phyloP scores from a whole-genome alignment of 1,140 invertebrate genomes.

The Gryllus bimaculatus region DNA sequence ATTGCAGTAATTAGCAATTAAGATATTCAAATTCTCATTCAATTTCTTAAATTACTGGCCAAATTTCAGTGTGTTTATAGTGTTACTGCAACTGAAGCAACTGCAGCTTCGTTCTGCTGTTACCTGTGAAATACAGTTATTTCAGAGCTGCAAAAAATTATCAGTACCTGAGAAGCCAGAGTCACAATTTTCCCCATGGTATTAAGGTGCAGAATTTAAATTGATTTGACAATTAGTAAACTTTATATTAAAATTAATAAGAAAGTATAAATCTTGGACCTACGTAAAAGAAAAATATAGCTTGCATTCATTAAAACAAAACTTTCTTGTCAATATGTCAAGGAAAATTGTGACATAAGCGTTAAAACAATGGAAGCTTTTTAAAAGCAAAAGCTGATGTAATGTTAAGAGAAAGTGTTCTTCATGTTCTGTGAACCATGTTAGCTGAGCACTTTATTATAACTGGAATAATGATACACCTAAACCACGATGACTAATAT shows the following conservation, averaged over 20 bases:
- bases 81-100: neutral
- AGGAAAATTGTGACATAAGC: neutral
- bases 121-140: constrained; percentile 1
- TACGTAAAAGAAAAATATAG: too few species aligned
- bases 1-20: too few species aligned
- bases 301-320: too few species aligned
- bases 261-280: neutral
- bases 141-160: neutral
- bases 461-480: too few species aligned
- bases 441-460: too few species aligned
- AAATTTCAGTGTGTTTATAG: neutral
- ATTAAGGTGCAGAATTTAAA: neutral
- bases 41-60: neutral
- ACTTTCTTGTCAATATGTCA: neutral
- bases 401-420: neutral
- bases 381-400: neutral
- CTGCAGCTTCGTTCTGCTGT: neutral
- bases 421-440: too few species aligned
- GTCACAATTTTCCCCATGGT: neutral
- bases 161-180: neutral
- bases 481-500: too few species aligned
- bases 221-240: neutral
- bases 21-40: neutral
- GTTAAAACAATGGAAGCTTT: neutral
- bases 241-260: neutral